Conservation (phyloP, 2,113 vertebrate species). For the Macrotus californicus region DNA sequence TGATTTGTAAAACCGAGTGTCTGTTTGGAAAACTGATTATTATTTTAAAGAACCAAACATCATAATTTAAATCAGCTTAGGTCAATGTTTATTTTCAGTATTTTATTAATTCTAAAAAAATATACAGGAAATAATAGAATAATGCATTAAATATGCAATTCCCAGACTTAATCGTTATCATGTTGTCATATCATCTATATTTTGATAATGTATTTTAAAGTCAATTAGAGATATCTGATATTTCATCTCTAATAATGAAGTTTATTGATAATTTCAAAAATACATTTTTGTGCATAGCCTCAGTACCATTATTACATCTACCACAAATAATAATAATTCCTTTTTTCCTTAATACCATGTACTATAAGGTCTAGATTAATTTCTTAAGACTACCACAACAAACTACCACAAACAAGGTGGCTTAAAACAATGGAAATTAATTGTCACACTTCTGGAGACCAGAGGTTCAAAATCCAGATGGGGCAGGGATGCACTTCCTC, state of each 20-base stretch:
- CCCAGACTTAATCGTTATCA: neutral
- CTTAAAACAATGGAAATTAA: no score
- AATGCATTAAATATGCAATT: neutral
- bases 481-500: no score
- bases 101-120: slow-evolving; percentile 8
- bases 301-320: neutral
- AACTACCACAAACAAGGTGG: neutral
- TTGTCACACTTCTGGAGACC: no score
- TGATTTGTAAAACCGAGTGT: neutral
- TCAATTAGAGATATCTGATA: neutral
- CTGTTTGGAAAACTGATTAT: neutral
- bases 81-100: neutral
- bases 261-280: neutral
- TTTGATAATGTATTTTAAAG: neutral
- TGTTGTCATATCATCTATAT: neutral
- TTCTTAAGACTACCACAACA: neutral
- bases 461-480: no score
- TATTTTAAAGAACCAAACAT: slow-evolving; percentile 13
- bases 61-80: neutral
- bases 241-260: neutral
- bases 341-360: neutral
- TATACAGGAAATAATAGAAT: neutral
- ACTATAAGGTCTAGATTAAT: neutral
- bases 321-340: neutral
- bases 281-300: neutral